Evolutionary conservation across 2,797 vertebrate genomes (phyloP), one percentile per base, ranked within the genome.

Genomic region (Halcyon leucocephala): DNA sequence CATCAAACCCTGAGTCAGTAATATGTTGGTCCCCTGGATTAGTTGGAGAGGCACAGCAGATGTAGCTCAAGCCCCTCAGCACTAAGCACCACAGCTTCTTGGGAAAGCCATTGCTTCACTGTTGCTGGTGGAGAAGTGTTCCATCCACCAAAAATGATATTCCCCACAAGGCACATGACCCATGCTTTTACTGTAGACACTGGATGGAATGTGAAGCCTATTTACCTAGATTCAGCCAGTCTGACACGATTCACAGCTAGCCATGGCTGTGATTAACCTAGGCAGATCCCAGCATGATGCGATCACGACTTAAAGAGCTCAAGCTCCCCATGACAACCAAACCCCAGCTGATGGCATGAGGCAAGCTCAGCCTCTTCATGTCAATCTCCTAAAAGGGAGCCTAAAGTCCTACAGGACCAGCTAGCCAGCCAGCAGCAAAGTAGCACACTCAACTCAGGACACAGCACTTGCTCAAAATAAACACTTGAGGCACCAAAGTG

Each of bases 251-350:
- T 92, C 64, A 62, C 76, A 94, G 81, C 7, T 25, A 88, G 77
- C 93, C 14, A 49, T 55, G 33, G 49, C 87, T 94, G 64, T 54
- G 87, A 98, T 95, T 97, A 93, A 96, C 96, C 92, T 8, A 87
- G 60, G 77, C 90, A 87, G 83, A 97, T 89, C 91, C 78, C 64
- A 42, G 83, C 52, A 22, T 66, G 83, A 97, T 80, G 88, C 2
- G 29, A 92, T 94, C 91, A 84, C 22, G 71, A 89, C 78, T 82
- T 92, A 93, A 79, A 82, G 96, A 87, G 81, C 67, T 96, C 81
- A 93, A 18, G 65, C 78, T 97, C 57, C 90, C 86, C 92, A 72
- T 90, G 90, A 92, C 95, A 90, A 97, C 90, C 83, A 87, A 92
- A 78, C 21, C 73, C 51, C 41, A 77, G 81, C 61, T 52, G 88